Evolutionary conservation across 2,113 vertebrate species (phyloP).

Genomic region (Numida meleagris): DNA sequence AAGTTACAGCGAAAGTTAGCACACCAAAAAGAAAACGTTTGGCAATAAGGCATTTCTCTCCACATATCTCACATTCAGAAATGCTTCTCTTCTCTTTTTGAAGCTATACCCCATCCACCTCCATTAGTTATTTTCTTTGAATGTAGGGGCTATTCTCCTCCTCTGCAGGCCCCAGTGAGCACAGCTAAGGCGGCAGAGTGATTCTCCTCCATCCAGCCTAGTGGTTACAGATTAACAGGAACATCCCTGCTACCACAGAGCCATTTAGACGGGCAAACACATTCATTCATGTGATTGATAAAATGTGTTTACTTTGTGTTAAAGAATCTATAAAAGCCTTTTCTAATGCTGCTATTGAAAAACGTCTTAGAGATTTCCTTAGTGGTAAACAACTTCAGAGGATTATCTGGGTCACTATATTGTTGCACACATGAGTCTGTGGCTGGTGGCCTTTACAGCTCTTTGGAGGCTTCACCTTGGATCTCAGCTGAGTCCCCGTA

Average conservation of each 20-base stretch:
- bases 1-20: slow-evolving; percentile 41
- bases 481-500: neutral
- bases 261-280: slow-evolving; percentile 51
- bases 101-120: neutral
- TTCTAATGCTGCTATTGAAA: slow-evolving; percentile 30
- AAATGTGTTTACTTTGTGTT: slow-evolving; percentile 48
- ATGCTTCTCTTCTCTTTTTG: neutral
- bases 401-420: slow-evolving; percentile 18
- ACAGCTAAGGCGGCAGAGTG: neutral
- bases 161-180: neutral
- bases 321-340: slow-evolving; percentile 61
- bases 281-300: slow-evolving; percentile 56
- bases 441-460: neutral
- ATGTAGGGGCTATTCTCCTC: neutral
- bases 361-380: slow-evolving; percentile 45
- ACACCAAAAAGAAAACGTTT: slow-evolving; percentile 37
- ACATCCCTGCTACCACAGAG: neutral
- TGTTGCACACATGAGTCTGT: neutral
- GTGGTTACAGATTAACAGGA: slow-evolving; percentile 53
- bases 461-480: neutral
- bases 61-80: neutral
- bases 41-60: neutral
- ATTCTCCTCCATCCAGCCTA: neutral
- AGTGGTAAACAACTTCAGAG: slow-evolving; percentile 28
- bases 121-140: neutral